Conservation (phyloP, 2,113 vertebrate species). For the Spermophilus dauricus region DNA sequence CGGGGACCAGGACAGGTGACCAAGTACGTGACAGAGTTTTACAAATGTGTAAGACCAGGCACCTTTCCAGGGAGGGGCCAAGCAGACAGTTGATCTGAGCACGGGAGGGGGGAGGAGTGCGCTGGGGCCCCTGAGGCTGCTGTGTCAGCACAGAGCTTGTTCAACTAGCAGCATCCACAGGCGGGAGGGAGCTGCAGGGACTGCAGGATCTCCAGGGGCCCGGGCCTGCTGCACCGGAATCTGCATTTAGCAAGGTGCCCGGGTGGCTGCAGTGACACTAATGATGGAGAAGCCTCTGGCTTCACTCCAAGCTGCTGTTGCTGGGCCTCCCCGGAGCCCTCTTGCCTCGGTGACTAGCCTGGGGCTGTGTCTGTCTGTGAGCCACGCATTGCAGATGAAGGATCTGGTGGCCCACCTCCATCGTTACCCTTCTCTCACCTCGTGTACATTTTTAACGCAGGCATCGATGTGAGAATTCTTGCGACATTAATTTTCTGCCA, state of each 20-base stretch:
- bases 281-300: background rate
- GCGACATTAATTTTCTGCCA: conserved; percentile 68
- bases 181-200: background rate
- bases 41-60: background rate
- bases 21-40: background rate
- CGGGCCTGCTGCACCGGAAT: background rate
- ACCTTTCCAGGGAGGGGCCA: background rate
- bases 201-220: background rate
- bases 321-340: background rate
- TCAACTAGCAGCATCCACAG: background rate
- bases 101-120: background rate
- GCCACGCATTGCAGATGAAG: background rate
- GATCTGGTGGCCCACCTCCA: background rate
- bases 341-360: rapidly evolving
- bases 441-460: background rate
- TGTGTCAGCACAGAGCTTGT: rapidly evolving
- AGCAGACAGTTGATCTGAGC: background rate
- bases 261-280: background rate
- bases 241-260: background rate
- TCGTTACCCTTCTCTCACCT: background rate
- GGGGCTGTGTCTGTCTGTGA: background rate
- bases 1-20: background rate
- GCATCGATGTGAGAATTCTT: background rate
- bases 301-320: rapidly evolving
- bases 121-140: too few relatives aligned